phyloP scores from a whole-genome alignment of 2,888 invertebrate genomes.

The Furcula furcula region DNA sequence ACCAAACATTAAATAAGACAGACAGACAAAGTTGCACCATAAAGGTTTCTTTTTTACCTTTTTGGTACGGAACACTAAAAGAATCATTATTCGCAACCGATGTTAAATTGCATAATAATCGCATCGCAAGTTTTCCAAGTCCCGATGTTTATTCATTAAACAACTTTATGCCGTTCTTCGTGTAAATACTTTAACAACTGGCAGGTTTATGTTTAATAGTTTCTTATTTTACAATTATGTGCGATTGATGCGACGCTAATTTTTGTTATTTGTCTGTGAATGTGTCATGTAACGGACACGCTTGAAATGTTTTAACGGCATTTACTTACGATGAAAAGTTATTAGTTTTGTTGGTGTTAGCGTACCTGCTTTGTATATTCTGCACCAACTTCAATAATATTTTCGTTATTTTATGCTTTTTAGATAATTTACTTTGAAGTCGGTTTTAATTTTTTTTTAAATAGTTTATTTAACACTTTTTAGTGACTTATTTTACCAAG shows the following conservation, averaged over 20 bases:
- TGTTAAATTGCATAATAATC: slow-evolving; percentile 2
- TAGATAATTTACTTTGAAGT: too few relatives aligned
- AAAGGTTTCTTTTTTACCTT: too few relatives aligned
- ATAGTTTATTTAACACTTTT: too few relatives aligned
- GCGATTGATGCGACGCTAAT: slow-evolving; percentile 59
- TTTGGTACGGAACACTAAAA: too few relatives aligned
- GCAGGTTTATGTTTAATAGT: slow-evolving; percentile 44
- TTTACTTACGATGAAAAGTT: slow-evolving; percentile 4
- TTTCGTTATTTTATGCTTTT: too few relatives aligned
- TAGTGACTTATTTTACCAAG: too few relatives aligned
- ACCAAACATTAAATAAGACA: too few relatives aligned
- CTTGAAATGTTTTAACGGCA: slow-evolving; percentile 12
- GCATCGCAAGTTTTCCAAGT: slow-evolving; percentile 11
- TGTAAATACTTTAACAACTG: slow-evolving; percentile 44
- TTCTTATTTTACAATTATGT: slow-evolving; percentile 33
- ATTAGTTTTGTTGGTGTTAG: too few relatives aligned
- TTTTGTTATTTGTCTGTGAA: slow-evolving; percentile 59
- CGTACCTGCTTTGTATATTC: too few relatives aligned
- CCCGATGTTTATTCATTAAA: slow-evolving; percentile 33
- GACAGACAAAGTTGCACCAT: too few relatives aligned
- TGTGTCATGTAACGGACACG: slow-evolving; percentile 30
- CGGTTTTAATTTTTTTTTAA: too few relatives aligned
- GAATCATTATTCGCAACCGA: not conserved
- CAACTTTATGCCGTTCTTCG: slow-evolving; percentile 33
- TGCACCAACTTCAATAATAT: too few relatives aligned